Base-by-base conservation (phyloP, 1,140 invertebrate species). In the Drosophila parvula region DNA sequence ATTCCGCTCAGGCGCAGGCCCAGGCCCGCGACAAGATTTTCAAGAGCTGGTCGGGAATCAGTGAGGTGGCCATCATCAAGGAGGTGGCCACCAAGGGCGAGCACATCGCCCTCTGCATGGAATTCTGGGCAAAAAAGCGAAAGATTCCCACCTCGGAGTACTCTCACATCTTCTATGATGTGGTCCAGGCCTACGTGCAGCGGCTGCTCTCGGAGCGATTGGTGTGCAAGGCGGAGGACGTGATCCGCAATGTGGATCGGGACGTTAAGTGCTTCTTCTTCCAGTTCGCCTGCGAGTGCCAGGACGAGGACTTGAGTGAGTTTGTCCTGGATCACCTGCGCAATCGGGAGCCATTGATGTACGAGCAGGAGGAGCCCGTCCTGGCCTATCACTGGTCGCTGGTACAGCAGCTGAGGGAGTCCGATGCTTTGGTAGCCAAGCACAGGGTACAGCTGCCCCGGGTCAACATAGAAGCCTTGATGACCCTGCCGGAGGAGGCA, bases 31-130 rank as follows among this genome's bases (percentile, higher is more conserved):
- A 91, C 45, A 91, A 91, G 56, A 79, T 91, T 16, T 81, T 90
- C 48, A 91, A 90, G 48, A 86, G 75, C 47, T 91, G 90, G 90
- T 76, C 74, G 2, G 88, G 81, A 9, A 90, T 91, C 44, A 84
- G 84, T 58, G 91, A 92, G 45, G 73, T 89, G 34, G 61, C 78
- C 22, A 74, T 92, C 11, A 92, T 92, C 34, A 91, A 91, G 60
- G 91, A 92, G 41, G 91, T 92, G 28, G 91, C 91, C 56, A 92
- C 91, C 41, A 92, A 92, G 55, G 91, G 91, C 14, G 90, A 91
- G 22, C 74, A 91, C 73, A 91, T 92, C 9, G 84, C 88, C 16
- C 68, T 91, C 1, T 91, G 88, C 59, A 63, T 92, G 61, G 82
- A 88, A 28, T 92, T 74, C 59, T 89, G 90, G 82, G 78, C 91